These are phyloP conservation scores for Leptinotarsa defecta DNA, from an alignment of 1,140 invertebrate genomes.

Conservation along the genomic window DNA sequence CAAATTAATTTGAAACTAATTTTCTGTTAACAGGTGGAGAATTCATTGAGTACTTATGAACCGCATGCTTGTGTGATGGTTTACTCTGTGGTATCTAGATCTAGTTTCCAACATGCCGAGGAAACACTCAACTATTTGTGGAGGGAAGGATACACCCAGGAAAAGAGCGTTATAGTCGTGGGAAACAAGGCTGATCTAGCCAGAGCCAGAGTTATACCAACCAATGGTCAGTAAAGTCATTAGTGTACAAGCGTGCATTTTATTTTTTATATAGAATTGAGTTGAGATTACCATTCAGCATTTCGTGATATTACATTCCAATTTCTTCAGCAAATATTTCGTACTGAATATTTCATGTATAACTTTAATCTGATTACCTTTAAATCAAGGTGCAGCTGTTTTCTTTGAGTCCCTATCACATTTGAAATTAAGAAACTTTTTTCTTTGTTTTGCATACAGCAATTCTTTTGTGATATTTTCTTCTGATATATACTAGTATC, in stretches of 20 bases:
- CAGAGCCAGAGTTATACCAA: slow-evolving; percentile 77
- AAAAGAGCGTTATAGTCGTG: slow-evolving; percentile 86
- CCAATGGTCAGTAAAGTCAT: slow-evolving; percentile 68
- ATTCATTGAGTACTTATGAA: slow-evolving; percentile 82
- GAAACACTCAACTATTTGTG: slow-evolving; percentile 82
- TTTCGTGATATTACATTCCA: too few species aligned
- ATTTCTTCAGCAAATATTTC: too few species aligned
- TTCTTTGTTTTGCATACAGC: too few species aligned
- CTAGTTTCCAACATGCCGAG: slow-evolving; percentile 76
- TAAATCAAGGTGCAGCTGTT: not conserved
- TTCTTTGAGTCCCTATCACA: too few species aligned
- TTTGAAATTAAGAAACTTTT: too few species aligned
- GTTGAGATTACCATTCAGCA: too few species aligned
- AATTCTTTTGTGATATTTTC: too few species aligned
- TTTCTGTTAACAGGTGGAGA: slow-evolving; percentile 69
- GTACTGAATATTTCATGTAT: too few species aligned
- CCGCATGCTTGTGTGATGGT: slow-evolving; percentile 89
- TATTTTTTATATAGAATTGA: too few species aligned
- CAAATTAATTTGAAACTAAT: not conserved
- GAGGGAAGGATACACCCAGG: slow-evolving; percentile 76
- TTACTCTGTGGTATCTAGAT: slow-evolving; percentile 81
- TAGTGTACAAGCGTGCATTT: too few species aligned
- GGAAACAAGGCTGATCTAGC: slow-evolving; percentile 94
- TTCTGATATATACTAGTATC: too few species aligned
- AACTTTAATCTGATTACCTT: not conserved